Evolutionary conservation across 2,113 vertebrate genomes (phyloP), one percentile per base, ranked within the genome.

Genomic region (Urocitellus parryii): DNA sequence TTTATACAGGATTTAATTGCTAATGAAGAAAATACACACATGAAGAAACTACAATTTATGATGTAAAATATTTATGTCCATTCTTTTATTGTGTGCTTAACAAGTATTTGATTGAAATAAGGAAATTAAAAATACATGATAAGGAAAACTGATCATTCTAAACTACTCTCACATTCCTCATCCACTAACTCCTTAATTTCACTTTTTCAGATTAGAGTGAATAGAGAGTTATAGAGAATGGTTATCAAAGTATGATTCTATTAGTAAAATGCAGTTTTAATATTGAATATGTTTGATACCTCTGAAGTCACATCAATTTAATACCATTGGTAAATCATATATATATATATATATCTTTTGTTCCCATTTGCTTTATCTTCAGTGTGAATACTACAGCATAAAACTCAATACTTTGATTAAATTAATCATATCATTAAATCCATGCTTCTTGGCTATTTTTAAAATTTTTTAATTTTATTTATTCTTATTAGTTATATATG

Each of bases 31-130:
- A 78, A 61, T 20, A 10, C 1, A 70, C 53, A 61, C 16, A 85
- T 90, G 32, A 51, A 70, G 0, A 56, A 0, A 13, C 8, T 74
- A 85, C 67, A 18, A 78, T 83, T 87, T 93, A 63, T 65, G 42
- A 85, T 37, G 4, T 65, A 63, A 93, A 90, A 78, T 86, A 91
- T 93, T 93, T 78, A 53, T 70, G n/a, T 22, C 32, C 5, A 77
- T 42, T 90, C 34, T 70, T 63, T 61, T 93, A 34, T 72, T 3
- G n/a, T 73, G 22, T 45, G 37, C 39, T 87, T 81, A 70, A 70
- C 29, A 45, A 16, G 5, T 58, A 24, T 83, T 73, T 90, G 63
- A 17, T 56, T 13, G 70, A 91, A 90, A 87, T 34, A 45, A 77
- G 16, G 14, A 76, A 74, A 5, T 0, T 70, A 63, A 91, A 58